phyloP scores from a whole-genome alignment of 2,797 vertebrate genomes.

The Phaenicophaeus curvirostris region DNA sequence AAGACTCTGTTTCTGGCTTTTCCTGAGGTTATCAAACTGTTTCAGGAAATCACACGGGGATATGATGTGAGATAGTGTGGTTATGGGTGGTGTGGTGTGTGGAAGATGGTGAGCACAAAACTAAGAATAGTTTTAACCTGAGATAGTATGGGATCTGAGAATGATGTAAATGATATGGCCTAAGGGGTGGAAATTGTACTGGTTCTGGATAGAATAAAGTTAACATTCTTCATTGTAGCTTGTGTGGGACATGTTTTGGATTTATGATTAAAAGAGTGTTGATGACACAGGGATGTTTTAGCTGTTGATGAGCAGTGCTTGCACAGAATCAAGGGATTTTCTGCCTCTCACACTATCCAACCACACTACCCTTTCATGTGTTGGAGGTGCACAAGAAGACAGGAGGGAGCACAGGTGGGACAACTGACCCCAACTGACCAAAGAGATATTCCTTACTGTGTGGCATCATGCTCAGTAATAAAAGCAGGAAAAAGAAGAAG shows the following conservation, averaged over 20 bases:
- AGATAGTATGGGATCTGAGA: too few species aligned
- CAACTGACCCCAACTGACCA: neutral
- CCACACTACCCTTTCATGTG: neutral
- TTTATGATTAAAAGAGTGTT: neutral
- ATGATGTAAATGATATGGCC: fast-evolving
- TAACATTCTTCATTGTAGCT: neutral
- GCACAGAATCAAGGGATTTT: neutral
- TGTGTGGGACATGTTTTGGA: fast-evolving
- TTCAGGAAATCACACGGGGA: neutral
- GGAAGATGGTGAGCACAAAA: neutral
- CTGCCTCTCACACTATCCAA: neutral
- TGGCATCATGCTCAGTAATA: fast-evolving
- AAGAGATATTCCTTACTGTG: fast-evolving
- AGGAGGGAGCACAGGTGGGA: neutral
- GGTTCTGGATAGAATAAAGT: neutral
- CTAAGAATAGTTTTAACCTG: neutral
- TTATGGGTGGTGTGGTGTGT: neutral
- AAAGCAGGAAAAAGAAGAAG: neutral
- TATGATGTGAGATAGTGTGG: neutral
- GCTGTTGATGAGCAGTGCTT: fast-evolving
- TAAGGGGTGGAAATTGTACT: neutral
- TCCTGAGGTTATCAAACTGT: neutral
- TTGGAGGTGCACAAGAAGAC: fast-evolving
- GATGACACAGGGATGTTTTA: neutral
- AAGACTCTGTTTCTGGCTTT: neutral